These are phyloP conservation scores for Vanacampus margaritifer DNA, from an alignment of 2,113 vertebrate genomes.

Conservation along the genomic window DNA sequence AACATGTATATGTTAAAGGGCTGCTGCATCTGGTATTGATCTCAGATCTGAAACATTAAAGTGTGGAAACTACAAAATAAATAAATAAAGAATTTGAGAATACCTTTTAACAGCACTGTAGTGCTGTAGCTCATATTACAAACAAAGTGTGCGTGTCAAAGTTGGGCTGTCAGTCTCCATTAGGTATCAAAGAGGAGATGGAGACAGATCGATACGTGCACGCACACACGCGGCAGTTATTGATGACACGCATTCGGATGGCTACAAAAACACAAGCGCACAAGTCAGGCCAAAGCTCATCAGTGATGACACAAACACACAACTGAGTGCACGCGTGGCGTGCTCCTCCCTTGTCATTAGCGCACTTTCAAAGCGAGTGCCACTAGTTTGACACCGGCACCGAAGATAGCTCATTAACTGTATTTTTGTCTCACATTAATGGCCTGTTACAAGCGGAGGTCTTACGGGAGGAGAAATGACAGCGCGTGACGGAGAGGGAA, in stretches of 20 bases:
- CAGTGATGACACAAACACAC: not conserved
- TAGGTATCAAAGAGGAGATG: not conserved
- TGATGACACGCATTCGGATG: not conserved
- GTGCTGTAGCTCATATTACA: not conserved
- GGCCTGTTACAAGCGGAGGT: constrained; percentile 13
- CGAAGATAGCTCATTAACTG: constrained; percentile 26
- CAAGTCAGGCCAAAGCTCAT: not conserved
- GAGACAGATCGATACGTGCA: not conserved
- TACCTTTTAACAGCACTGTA: not conserved
- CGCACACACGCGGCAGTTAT: not conserved
- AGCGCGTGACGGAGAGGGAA: not conserved
- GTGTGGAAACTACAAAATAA: too few species aligned
- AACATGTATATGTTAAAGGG: too few species aligned
- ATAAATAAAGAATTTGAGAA: too few species aligned
- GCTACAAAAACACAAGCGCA: not conserved
- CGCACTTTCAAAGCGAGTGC: constrained; percentile 45
- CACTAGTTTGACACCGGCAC: constrained; percentile 33
- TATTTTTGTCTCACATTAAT: constrained; percentile 27
- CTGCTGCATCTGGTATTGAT: too few species aligned
- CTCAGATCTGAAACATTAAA: too few species aligned
- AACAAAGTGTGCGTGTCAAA: not conserved
- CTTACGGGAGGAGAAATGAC: constrained; percentile 13
- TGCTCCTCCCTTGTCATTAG: constrained; percentile 40
- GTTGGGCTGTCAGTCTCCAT: not conserved
- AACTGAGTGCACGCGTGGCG: not conserved